A percentile compares a stretch with the other conserved stretches of the same genome.
These are phyloP conservation scores for Euphonia xanthogaster DNA, from an alignment of 2,797 vertebrate genomes.

Conservation along the genomic window DNA sequence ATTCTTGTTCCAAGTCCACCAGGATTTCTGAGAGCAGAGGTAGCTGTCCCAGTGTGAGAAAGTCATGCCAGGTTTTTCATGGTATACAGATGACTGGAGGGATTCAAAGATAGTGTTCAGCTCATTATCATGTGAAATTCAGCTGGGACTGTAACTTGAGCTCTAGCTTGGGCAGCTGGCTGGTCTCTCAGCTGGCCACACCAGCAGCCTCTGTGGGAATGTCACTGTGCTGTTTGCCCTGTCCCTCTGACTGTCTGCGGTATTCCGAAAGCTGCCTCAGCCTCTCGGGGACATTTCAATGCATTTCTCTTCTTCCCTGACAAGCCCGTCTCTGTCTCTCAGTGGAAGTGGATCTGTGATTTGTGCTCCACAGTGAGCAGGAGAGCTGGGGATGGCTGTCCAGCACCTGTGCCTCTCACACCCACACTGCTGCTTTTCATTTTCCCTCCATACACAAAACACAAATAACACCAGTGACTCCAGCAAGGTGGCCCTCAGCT, in stretches of 20 bases:
- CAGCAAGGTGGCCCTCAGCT: background rate
- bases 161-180: background rate
- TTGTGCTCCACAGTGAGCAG: background rate
- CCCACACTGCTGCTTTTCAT: background rate
- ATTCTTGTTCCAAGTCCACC: background rate
- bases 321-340: background rate
- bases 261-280: background rate
- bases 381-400: background rate
- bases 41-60: background rate
- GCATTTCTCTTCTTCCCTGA: background rate
- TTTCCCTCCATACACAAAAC: background rate
- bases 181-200: background rate
- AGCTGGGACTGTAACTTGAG: background rate
- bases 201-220: background rate
- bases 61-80: background rate
- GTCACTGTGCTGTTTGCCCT: background rate
- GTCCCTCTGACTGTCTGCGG: background rate
- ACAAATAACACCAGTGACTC: background rate
- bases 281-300: background rate
- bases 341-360: background rate
- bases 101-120: background rate
- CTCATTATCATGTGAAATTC: background rate
- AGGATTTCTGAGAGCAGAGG: background rate
- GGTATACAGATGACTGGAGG: background rate
- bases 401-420: background rate